These are phyloP conservation scores for Elgonia sp. DNA, from an alignment of 2,888 invertebrate genomes.

Conservation along the genomic window DNA sequence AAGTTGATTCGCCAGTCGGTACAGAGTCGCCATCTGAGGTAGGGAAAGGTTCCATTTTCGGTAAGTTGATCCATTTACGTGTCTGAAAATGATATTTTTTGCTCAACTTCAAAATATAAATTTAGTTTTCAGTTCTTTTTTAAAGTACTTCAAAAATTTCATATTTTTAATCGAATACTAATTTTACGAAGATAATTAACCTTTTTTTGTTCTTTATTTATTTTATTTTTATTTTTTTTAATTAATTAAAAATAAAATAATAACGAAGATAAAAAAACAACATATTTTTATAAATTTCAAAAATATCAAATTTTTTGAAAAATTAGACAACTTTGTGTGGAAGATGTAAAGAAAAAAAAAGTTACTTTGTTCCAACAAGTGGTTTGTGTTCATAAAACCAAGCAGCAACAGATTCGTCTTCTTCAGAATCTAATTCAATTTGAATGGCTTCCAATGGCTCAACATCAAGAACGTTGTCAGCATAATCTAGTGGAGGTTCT, in stretches of 20 bases:
- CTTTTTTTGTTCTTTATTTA: too few relatives aligned
- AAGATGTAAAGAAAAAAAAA: neutral
- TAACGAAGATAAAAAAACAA: too few relatives aligned
- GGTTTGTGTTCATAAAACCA: slow-evolving; percentile 99
- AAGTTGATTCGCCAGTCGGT: slow-evolving; percentile 98
- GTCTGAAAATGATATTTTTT: slow-evolving; percentile 87
- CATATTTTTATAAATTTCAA: too few relatives aligned
- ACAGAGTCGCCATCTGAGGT: slow-evolving; percentile 99
- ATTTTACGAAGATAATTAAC: too few relatives aligned
- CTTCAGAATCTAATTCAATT: slow-evolving; percentile 98
- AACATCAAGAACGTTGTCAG: slow-evolving; percentile 99
- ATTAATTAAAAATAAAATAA: neutral
- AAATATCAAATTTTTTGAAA: too few relatives aligned
- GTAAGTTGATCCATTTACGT: slow-evolving; percentile 98
- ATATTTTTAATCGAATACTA: too few relatives aligned
- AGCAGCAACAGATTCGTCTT: slow-evolving; percentile 95
- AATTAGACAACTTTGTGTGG: neutral
- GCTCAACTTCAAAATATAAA: neutral
- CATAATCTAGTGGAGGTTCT: slow-evolving; percentile 99
- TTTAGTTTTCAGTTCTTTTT: neutral
- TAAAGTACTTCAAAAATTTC: too few relatives aligned
- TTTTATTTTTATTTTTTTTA: too few relatives aligned
- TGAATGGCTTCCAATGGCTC: slow-evolving; percentile 99
- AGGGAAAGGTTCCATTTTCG: slow-evolving; percentile 97
- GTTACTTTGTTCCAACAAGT: slow-evolving; percentile 94